Percentiles rank a stretch among this genome's conserved stretches.
Evolutionary conservation across 2,888 invertebrate genomes (phyloP).

Genomic region (Pristionchus entomophagus): DNA sequence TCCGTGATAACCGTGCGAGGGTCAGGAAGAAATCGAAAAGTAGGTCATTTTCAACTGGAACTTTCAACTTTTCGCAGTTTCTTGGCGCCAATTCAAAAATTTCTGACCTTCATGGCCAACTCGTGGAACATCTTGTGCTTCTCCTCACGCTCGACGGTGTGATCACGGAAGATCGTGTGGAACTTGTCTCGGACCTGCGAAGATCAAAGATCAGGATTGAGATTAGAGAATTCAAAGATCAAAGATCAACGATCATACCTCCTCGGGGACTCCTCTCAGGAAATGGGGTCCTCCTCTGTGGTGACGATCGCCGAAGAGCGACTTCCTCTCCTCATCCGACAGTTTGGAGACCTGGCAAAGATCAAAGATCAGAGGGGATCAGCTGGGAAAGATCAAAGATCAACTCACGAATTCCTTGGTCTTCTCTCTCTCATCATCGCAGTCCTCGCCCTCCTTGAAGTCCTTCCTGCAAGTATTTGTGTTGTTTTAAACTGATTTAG

Average conservation of each 20-base stretch:
- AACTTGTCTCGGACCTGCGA: constrained; percentile 52
- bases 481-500: not conserved
- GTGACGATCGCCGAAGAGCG: constrained; percentile 35
- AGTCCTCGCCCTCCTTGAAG: constrained; percentile 66
- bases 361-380: not conserved
- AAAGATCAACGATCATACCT: constrained; percentile 41
- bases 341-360: constrained; percentile 7
- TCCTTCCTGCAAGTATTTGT: constrained; percentile 49
- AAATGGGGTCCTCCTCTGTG: constrained; percentile 50
- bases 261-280: constrained; percentile 49
- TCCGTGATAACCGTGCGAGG: not conserved
- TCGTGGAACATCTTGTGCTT: constrained; percentile 63
- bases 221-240: not conserved
- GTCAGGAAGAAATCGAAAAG: constrained; percentile 21
- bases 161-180: constrained; percentile 60
- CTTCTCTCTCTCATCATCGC: constrained; percentile 62
- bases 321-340: constrained; percentile 48
- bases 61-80: not conserved
- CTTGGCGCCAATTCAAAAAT: not conserved
- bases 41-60: not conserved
- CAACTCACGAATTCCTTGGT: constrained; percentile 60
- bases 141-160: constrained; percentile 56
- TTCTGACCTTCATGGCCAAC: constrained; percentile 60
- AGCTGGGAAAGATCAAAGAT: not conserved
- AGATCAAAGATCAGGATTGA: constrained; percentile 22